phyloP scores from a whole-genome alignment of 2,797 vertebrate genomes.

The Dipus sagitta region DNA sequence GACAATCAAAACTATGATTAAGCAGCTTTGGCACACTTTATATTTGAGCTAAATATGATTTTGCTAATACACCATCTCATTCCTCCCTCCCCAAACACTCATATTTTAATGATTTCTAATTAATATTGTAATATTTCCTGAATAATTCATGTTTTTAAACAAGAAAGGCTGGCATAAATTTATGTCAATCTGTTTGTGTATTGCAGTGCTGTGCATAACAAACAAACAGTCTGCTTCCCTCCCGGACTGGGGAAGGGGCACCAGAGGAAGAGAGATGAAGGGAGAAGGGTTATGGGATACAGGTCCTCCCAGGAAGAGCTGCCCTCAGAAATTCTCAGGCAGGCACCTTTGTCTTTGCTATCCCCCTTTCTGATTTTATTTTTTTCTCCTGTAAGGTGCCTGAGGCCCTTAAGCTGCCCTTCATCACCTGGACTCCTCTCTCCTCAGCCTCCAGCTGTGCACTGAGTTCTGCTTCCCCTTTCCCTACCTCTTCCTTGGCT shows the following conservation, averaged over 20 bases:
- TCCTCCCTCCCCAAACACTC: conserved; percentile 71
- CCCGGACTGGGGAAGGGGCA: conserved; percentile 12
- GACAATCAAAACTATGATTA: conserved; percentile 84
- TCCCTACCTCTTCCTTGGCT: neutral
- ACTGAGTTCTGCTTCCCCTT: neutral
- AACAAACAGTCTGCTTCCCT: conserved; percentile 75
- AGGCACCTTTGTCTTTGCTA: neutral
- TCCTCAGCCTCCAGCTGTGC: neutral
- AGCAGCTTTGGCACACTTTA: conserved; percentile 79
- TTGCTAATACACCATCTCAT: conserved; percentile 71
- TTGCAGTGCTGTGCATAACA: conserved; percentile 75
- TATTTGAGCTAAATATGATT: conserved; percentile 81
- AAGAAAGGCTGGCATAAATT: conserved; percentile 81
- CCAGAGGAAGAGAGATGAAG: neutral
- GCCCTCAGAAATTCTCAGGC: neutral
- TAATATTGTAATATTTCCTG: conserved; percentile 82
- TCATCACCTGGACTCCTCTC: neutral
- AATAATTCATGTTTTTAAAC: conserved; percentile 86
- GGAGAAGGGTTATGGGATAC: neutral
- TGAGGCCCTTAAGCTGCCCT: neutral
- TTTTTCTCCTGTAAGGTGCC: conserved; percentile 22
- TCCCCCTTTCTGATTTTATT: neutral
- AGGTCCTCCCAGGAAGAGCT: neutral
- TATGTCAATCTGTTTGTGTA: conserved; percentile 78
- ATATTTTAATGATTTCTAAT: conserved; percentile 85